Conservation (phyloP, 2,888 invertebrate species). For the Campoplex nolae region DNA sequence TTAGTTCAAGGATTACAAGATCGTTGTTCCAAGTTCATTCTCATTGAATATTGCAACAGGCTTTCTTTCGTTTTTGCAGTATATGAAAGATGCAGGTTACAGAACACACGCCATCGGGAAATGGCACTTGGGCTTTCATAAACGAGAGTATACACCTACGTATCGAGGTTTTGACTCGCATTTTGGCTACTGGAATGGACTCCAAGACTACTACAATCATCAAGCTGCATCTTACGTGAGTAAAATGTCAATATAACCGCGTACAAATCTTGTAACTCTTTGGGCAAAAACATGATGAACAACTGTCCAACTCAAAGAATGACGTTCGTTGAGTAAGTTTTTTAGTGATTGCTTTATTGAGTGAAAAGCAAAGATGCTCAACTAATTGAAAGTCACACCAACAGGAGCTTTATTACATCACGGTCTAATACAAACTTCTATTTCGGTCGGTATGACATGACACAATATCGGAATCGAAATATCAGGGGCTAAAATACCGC, state of each 20-base stretch:
- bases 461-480: no score
- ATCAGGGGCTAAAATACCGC: no score
- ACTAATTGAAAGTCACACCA: background rate
- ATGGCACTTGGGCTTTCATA: constrained; percentile 95
- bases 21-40: constrained; percentile 82
- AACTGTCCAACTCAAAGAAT: background rate
- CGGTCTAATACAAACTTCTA: background rate
- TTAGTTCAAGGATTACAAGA: constrained; percentile 84
- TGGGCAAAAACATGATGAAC: background rate
- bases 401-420: background rate
- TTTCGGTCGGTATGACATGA: no score
- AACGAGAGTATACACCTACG: constrained; percentile 89
- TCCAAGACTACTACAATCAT: constrained; percentile 91
- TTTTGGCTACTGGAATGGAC: constrained; percentile 92
- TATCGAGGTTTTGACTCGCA: constrained; percentile 92
- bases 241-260: constrained; percentile 36
- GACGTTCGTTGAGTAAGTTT: background rate
- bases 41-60: constrained; percentile 55
- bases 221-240: constrained; percentile 85
- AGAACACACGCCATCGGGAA: constrained; percentile 94
- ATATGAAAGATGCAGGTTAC: constrained; percentile 89
- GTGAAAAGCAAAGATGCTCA: background rate
- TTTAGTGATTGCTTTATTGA: background rate
- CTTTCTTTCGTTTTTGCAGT: constrained; percentile 80
- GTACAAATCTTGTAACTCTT: background rate